These are phyloP conservation scores for Drosophila tani DNA, from an alignment of 1,140 invertebrate genomes.

Conservation along the genomic window DNA sequence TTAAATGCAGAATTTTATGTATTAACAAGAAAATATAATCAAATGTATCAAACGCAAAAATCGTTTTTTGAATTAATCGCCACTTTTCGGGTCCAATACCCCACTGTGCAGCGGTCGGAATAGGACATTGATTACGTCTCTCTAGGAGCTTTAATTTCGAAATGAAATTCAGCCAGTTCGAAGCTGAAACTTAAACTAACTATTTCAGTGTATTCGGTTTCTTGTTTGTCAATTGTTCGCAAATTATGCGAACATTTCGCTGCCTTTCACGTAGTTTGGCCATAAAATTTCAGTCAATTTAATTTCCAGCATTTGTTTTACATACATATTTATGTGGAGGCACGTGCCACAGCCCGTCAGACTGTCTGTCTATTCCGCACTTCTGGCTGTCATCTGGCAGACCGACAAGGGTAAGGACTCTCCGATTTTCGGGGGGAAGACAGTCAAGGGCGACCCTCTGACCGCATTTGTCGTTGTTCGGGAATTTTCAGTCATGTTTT, in stretches of 20 bases:
- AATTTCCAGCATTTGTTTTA: slow-evolving; percentile 52
- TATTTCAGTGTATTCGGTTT: not conserved
- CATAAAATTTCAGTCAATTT: slow-evolving; percentile 65
- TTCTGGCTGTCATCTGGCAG: slow-evolving; percentile 24
- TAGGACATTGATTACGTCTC: not conserved
- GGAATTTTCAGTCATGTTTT: slow-evolving; percentile 45
- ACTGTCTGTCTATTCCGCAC: slow-evolving; percentile 41
- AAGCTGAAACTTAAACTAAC: not conserved
- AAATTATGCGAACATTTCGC: slow-evolving; percentile 56
- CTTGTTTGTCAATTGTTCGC: slow-evolving; percentile 46
- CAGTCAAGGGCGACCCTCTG: slow-evolving; percentile 27
- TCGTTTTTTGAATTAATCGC: too few relatives aligned
- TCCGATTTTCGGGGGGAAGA: not conserved
- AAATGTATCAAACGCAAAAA: too few relatives aligned
- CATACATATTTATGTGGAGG: slow-evolving; percentile 55
- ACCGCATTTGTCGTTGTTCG: slow-evolving; percentile 27
- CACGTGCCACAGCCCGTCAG: slow-evolving; percentile 45
- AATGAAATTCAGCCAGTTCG: not conserved
- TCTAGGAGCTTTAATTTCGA: not conserved
- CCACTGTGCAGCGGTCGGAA: not conserved
- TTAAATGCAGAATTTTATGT: too few relatives aligned
- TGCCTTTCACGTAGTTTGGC: slow-evolving; percentile 55
- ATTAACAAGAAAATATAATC: too few relatives aligned
- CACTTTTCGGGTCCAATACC: too few relatives aligned
- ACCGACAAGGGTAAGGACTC: slow-evolving; percentile 16